Percentiles rank a stretch among this genome's conserved stretches.
phyloP scores from a whole-genome alignment of 2,113 vertebrate species.

The Eubucco bourcierii region DNA sequence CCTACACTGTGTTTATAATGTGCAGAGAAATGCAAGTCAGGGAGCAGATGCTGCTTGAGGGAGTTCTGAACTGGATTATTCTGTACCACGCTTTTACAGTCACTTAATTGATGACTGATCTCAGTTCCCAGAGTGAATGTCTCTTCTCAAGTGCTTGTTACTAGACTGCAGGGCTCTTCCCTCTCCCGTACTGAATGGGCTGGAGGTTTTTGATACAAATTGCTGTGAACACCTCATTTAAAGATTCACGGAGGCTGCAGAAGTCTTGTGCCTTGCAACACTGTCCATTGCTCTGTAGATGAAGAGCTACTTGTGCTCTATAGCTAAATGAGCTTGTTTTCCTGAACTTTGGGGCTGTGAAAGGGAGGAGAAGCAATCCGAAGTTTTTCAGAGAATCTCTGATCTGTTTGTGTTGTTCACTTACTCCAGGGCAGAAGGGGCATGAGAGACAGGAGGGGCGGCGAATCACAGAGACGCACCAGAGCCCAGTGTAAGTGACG shows the following conservation, averaged over 20 bases:
- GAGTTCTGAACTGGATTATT: not conserved
- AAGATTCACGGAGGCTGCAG: not conserved
- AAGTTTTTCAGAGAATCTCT: slow-evolving; percentile 11
- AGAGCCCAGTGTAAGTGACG: slow-evolving; percentile 73
- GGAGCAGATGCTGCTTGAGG: not conserved
- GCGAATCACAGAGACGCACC: slow-evolving; percentile 73
- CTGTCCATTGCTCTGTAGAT: not conserved
- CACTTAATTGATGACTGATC: not conserved
- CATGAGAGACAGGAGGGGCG: slow-evolving; percentile 76
- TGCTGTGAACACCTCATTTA: not conserved
- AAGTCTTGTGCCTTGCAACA: not conserved
- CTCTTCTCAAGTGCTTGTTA: not conserved
- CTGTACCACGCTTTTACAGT: not conserved
- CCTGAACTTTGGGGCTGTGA: not conserved
- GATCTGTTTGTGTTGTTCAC: slow-evolving; percentile 54
- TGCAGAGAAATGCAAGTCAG: not conserved
- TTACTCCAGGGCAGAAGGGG: slow-evolving; percentile 77
- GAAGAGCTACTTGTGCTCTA: not conserved
- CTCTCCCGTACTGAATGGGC: not conserved
- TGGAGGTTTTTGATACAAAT: not conserved
- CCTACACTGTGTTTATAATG: not conserved
- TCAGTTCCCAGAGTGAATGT: not conserved
- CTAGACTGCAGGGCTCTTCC: not conserved
- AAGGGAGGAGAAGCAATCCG: not conserved
- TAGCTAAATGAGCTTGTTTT: not conserved